Conservation (phyloP, 2,888 invertebrate species). For the Lacanobia wlatinum region DNA sequence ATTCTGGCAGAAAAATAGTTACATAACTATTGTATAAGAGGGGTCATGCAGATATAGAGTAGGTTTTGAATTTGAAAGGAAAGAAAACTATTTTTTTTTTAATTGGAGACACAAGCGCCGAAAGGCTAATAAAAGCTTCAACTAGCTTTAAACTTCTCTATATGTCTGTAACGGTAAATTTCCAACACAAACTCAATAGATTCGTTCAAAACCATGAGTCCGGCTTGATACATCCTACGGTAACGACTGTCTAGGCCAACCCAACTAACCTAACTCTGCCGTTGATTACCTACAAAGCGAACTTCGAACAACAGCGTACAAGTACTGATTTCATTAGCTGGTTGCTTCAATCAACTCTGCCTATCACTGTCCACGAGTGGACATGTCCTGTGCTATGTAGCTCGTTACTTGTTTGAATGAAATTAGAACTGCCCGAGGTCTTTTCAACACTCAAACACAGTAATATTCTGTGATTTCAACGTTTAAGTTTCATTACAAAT, state of each 20-base stretch:
- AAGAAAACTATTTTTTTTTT: no score
- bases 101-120: no score
- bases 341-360: constrained; percentile 1
- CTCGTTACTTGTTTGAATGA: background rate
- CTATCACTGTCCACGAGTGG: background rate
- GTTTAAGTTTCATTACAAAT: no score
- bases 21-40: no score
- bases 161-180: background rate
- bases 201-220: background rate
- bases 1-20: no score
- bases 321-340: constrained; percentile 7
- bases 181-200: background rate
- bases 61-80: no score
- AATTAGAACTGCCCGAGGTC: background rate
- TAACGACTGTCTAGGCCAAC: background rate
- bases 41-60: no score
- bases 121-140: background rate
- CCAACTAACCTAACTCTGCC: background rate
- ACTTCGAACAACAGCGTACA: background rate
- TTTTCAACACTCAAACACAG: background rate
- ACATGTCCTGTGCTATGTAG: background rate
- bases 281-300: constrained; percentile 34
- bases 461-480: no score
- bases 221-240: background rate
- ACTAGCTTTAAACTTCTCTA: no score